Base-by-base conservation (phyloP, 2,113 vertebrate genomes). In the Cryptoleucopteryx plumbea region DNA sequence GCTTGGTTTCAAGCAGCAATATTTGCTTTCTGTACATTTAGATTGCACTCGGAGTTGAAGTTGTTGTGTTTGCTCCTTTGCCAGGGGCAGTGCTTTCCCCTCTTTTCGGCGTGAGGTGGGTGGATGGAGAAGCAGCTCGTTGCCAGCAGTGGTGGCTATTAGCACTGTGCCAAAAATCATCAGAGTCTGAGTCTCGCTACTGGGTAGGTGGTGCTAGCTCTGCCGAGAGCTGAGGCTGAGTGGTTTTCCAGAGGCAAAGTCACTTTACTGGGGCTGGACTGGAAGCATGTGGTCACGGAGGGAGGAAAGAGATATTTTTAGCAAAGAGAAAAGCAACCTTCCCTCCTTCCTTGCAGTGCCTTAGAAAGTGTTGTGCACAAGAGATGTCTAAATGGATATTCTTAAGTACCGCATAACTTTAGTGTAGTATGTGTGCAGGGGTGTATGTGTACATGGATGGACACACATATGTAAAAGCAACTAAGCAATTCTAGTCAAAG, bases 271-370 rank as follows among this genome's bases (percentile, higher is more conserved):
- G 42, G 91, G 79, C 87, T 89, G 87, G 52, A 4, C 78, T 87
- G 78, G 92, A 74, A 88, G 79, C 7, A 1, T 56, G 71, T 2
- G 45, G 45, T 84, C 71, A 40, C 22, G 32, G 40, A 78, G 75
- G 90, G 75, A 95, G 79, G 79, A 36, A 73, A 83, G 83, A 66
- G 56, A 66, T 92, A 70, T 88, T 96, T 90, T 91, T 91, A 93
- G 88, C 38, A 3, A 71, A 58, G 70, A 81, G 67, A 74, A 94
- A 59, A 89, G 72, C 55, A 50, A 26, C 26, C 25, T 88, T 65
- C 43, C 15, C 66, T 86, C 80, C 47, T 67, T 83, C 58, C 79
- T 34, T 32, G 38, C 12, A 16, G 48, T 11, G 67, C 63, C 38
- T 56, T 59, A 22, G 50, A 53, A 80, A 42, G 67, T 0, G 1